Base-by-base conservation (phyloP, 1,140 invertebrate species). In the Neotoxoptera formosana region DNA sequence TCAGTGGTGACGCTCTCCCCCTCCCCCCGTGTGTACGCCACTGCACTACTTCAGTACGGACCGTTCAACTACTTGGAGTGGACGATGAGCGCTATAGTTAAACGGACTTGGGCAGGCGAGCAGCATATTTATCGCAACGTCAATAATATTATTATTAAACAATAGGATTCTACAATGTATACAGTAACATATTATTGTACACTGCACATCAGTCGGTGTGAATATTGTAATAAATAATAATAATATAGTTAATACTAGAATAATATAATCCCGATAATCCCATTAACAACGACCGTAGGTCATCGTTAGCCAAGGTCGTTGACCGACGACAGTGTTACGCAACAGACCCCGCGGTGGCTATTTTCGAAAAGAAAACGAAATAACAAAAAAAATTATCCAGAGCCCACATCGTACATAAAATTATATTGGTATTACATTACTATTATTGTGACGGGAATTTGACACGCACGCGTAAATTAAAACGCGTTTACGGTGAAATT, bases 401-500 rank as follows among this genome's bases (percentile, higher is more conserved):
- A 76, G 45, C 45, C 84, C 11, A 86, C 84, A 86, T 45, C 30
- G 21, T 86, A 47, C 9, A 86, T 20, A 47, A 25, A 45, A 47
- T 45, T 47, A 47, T 47, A 86, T 86, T 45, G 36, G 83, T 86
- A 47, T 86, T 76, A 48, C 84, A 20, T 47, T 76, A n/a, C 60
- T 45, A 45, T 30, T 30, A 86, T 45, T 86, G 84, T 47, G 84
- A 86, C 84, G 30, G 84, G 84, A 86, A 86, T 86, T 86, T 86
- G 84, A 47, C 84, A 86, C 84, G 84, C 84, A 86, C 84, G 84
- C 84, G 84, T 86, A 47, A 86, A 86, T 86, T 47, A 47, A 86
- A 86, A 86, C 45, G 84, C 41, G 30, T 86, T 86, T 86, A 86
- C 84, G 45, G 84, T 86, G 84, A 86, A 86, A 86, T 86, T 86